These are phyloP conservation scores for Lasiommata megera DNA, from an alignment of 2,888 invertebrate species.

Conservation along the genomic window DNA sequence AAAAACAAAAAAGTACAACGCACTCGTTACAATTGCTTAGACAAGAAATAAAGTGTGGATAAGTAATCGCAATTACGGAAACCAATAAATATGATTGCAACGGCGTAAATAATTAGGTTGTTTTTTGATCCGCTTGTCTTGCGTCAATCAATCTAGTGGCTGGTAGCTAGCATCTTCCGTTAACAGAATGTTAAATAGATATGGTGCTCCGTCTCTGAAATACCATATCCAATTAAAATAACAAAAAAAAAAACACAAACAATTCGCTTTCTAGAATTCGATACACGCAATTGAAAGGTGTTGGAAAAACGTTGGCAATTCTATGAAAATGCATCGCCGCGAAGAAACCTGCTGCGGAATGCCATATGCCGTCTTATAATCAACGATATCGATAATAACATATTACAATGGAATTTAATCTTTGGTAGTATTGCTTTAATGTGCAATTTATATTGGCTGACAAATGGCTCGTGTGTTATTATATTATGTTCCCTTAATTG, in stretches of 20 bases:
- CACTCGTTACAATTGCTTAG: background rate
- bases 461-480: constrained; percentile 64
- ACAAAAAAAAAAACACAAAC: constrained; percentile 38
- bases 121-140: constrained; percentile 28
- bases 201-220: constrained; percentile 31
- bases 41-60: constrained; percentile 12
- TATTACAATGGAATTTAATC: constrained; percentile 61
- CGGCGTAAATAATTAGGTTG: constrained; percentile 30
- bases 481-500: constrained; percentile 63
- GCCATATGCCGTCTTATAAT: constrained; percentile 63
- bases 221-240: constrained; percentile 39
- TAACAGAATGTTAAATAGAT: constrained; percentile 25
- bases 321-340: constrained; percentile 75
- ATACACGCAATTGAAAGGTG: constrained; percentile 77
- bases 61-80: constrained; percentile 26
- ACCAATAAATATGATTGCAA: constrained; percentile 26
- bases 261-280: constrained; percentile 76
- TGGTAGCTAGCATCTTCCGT: constrained; percentile 27
- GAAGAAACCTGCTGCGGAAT: constrained; percentile 75
- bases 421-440: constrained; percentile 56
- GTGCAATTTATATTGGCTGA: constrained; percentile 59
- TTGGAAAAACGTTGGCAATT: constrained; percentile 76
- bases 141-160: constrained; percentile 28
- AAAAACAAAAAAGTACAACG: constrained; percentile 3
- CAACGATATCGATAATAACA: constrained; percentile 49